Base-by-base conservation (phyloP, 2,113 vertebrate genomes). In the Uria aalge region DNA sequence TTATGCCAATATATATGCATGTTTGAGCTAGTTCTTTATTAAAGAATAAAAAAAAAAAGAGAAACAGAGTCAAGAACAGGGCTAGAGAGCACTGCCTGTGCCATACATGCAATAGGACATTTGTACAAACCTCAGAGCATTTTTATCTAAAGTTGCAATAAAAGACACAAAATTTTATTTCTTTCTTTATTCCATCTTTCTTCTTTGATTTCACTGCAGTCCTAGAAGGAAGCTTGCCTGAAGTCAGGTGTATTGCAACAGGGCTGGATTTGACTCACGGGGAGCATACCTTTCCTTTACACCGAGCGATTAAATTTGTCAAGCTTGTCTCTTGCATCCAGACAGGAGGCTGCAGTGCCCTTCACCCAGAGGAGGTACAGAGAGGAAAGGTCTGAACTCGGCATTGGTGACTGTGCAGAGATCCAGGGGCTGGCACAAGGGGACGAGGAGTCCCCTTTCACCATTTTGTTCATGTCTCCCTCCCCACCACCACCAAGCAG, bases 21-120 rank as follows among this genome's bases (percentile, higher is more conserved):
- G 52, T 86, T 97, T 96, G 79, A 94, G 23, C 29, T 95, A 94
- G 95, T 94, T 88, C 86, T 67, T 97, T 93, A 94, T 66, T 92
- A 93, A 77, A 32, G 11, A 63, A 67, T 47, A 17, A 69, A 62
- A 88, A 88, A 84, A 91, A 52, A 81, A 88, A 88, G 82, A 91
- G 48, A 81, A 88, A 55, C 32, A 45, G 3, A 78, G 13, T 74
- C 57, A 88, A 90, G 36, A 94, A 62, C 24, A 92, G 18, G 79
- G 36, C 8, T 74, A 50, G 20, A 76, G 66, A 66, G 9, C 24
- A 69, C 27, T 75, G 9, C 24, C 12, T 36, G 11, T 63, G 40
- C 50, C 27, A 41, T 71, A 55, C 3, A 40, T 1, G 3, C 3
- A 72, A 12, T 1, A 79, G 32, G 32, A 16, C 2, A 14, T 75